These are phyloP conservation scores for Tachysurus vachellii DNA, from an alignment of 2,113 vertebrate species.

Conservation along the genomic window DNA sequence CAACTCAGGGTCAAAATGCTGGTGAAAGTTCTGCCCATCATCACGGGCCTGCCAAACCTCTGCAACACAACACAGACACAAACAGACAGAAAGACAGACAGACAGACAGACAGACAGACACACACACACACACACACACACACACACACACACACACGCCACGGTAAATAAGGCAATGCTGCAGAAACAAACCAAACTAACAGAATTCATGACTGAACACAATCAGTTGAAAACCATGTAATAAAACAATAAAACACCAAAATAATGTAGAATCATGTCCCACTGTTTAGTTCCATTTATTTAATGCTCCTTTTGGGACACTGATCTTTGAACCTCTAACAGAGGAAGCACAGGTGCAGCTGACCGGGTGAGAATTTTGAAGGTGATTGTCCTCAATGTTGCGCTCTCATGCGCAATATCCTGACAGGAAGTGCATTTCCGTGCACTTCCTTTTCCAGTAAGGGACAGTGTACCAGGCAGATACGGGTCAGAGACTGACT, in stretches of 20 bases:
- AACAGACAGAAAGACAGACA: not conserved
- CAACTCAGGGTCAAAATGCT: constrained; percentile 76
- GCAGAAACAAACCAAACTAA: not conserved
- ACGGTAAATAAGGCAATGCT: not conserved
- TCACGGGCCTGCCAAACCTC: constrained; percentile 79
- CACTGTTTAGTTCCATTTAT: constrained; percentile 9
- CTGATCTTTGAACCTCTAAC: constrained; percentile 1
- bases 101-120: not conserved
- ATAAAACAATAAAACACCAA: constrained; percentile 12
- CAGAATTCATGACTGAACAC: not conserved
- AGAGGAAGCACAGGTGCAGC: constrained; percentile 51
- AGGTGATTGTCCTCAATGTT: constrained; percentile 47
- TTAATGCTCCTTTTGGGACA: not conserved
- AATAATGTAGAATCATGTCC: constrained; percentile 1
- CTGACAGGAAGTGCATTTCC: constrained; percentile 55
- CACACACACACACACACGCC: constrained; percentile 15
- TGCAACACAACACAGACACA: constrained; percentile 55
- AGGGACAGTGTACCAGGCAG: constrained; percentile 36
- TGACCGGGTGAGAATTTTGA: constrained; percentile 40
- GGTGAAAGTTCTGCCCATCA: constrained; percentile 72
- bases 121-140: not conserved
- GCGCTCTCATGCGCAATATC: constrained; percentile 56
- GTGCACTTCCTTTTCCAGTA: constrained; percentile 40
- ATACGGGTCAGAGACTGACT: constrained; percentile 21
- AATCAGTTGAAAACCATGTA: not conserved